These are phyloP conservation scores for Zootermopsis nevadensis DNA, from an alignment of 2,888 invertebrate species.

Conservation along the genomic window DNA sequence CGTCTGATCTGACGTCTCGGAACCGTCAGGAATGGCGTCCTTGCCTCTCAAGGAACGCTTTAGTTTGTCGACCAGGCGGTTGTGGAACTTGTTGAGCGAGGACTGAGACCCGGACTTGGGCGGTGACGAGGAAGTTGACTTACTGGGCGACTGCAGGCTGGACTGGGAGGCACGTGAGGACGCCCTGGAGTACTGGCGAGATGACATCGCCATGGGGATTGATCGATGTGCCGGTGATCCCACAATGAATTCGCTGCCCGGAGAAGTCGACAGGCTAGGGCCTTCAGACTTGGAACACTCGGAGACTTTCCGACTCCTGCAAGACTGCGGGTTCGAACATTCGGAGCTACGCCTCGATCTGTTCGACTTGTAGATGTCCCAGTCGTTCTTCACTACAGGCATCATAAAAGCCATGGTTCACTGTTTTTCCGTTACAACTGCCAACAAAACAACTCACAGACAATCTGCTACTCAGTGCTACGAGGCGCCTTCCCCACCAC, in stretches of 20 bases:
- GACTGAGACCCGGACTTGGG: constrained; percentile 68
- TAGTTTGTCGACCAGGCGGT: constrained; percentile 81
- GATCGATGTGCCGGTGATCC: constrained; percentile 60
- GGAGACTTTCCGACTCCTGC: constrained; percentile 76
- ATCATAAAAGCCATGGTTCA: constrained; percentile 90
- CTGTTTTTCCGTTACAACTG: not conserved
- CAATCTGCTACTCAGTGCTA: not conserved
- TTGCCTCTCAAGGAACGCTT: constrained; percentile 75
- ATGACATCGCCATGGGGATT: constrained; percentile 52
- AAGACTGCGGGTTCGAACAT: constrained; percentile 72
- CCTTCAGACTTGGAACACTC: constrained; percentile 81
- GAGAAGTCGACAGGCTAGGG: constrained; percentile 76
- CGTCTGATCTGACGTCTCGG: constrained; percentile 64
- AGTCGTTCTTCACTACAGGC: constrained; percentile 94
- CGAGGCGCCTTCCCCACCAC: not conserved
- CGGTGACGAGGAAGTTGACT: constrained; percentile 75
- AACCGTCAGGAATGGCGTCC: constrained; percentile 61
- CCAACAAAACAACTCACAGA: not conserved
- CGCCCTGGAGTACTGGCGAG: constrained; percentile 64
- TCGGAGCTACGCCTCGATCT: constrained; percentile 82
- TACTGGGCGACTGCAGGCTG: constrained; percentile 64
- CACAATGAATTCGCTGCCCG: constrained; percentile 69
- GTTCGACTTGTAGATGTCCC: constrained; percentile 90
- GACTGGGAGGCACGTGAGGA: constrained; percentile 73
- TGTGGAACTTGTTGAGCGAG: constrained; percentile 82